A percentile compares a stretch with the other conserved stretches of the same genome.
Conservation (phyloP, 2,113 vertebrate species). For the Pogona vitticeps region DNA sequence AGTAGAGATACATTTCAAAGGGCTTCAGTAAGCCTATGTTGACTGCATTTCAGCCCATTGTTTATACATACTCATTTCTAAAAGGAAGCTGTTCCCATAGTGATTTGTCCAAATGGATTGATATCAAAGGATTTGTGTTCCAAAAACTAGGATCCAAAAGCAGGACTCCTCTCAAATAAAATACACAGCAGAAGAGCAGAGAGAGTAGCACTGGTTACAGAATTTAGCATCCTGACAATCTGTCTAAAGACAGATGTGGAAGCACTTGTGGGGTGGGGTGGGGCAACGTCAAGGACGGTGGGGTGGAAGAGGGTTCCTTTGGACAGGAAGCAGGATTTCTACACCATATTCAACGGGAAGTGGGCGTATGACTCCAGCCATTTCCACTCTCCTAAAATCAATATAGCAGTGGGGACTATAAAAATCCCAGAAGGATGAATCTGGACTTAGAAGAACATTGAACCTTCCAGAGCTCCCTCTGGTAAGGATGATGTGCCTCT, state of each 20-base stretch:
- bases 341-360: background rate
- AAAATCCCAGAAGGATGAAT: too few species aligned
- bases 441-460: too few species aligned
- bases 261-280: background rate
- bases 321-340: background rate
- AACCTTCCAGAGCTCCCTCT: too few species aligned
- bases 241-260: background rate
- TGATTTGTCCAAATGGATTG: background rate
- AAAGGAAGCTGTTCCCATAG: background rate
- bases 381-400: too few species aligned
- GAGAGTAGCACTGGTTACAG: background rate
- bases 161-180: background rate
- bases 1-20: background rate
- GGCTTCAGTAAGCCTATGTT: background rate
- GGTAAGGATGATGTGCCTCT: too few species aligned
- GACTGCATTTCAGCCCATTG: background rate
- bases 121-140: slow-evolving; percentile 3
- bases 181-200: background rate
- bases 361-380: too few species aligned
- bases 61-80: background rate
- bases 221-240: background rate
- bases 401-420: too few species aligned
- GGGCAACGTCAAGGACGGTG: background rate
- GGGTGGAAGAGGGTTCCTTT: background rate
- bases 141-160: background rate